Evolutionary conservation across 2,797 vertebrate genomes (phyloP).

Genomic region (Morelia viridis): DNA sequence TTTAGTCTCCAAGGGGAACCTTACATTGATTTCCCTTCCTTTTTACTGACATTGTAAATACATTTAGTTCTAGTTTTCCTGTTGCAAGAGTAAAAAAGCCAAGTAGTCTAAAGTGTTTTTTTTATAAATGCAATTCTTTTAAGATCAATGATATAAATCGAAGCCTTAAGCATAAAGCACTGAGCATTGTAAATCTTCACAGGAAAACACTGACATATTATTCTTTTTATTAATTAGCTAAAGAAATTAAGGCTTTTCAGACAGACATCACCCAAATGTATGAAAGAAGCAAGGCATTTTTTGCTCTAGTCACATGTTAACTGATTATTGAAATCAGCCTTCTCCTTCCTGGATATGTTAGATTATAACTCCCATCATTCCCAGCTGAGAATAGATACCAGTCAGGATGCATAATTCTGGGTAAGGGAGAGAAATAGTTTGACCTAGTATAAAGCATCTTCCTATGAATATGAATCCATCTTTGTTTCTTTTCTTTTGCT

Average conservation of each 20-base stretch:
- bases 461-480: not conserved
- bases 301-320: no score
- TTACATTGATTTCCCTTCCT: slow-evolving; percentile 11
- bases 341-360: not conserved
- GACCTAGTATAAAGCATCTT: not conserved
- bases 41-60: not conserved
- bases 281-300: not conserved
- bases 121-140: not conserved
- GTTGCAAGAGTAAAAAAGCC: not conserved
- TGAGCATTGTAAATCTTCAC: not conserved
- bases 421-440: not conserved
- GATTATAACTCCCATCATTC: not conserved
- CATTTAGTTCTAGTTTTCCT: not conserved
- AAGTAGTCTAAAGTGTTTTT: not conserved
- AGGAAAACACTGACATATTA: not conserved
- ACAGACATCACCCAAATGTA: not conserved
- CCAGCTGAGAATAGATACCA: not conserved
- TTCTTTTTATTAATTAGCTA: not conserved
- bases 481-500: not conserved
- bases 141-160: not conserved
- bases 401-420: not conserved
- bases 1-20: not conserved
- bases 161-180: not conserved
- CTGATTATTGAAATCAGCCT: not conserved
- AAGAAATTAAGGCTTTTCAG: not conserved